These are phyloP conservation scores for Parambassis ranga DNA, from an alignment of 2,797 vertebrate species.

Conservation along the genomic window DNA sequence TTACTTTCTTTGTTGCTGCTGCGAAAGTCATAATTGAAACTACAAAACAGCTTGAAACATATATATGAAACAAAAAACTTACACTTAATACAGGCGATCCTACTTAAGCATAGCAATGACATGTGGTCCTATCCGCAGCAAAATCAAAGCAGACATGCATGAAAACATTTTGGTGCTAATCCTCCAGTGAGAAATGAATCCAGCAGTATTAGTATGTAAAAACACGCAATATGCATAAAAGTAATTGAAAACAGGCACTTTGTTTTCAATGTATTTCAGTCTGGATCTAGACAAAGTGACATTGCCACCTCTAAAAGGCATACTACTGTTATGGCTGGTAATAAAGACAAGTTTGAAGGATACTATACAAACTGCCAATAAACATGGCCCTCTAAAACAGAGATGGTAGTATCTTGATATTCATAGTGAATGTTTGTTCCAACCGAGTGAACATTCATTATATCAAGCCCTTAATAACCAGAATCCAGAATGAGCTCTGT, in stretches of 20 bases:
- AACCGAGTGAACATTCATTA: background rate
- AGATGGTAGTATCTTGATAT: background rate
- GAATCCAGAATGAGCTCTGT: slow-evolving; percentile 1
- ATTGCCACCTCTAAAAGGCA: background rate
- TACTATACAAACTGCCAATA: background rate
- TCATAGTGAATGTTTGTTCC: background rate
- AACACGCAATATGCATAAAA: no score
- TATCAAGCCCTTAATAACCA: background rate
- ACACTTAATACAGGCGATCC: no score
- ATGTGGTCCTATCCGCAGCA: no score
- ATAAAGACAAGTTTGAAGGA: background rate
- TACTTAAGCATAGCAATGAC: no score
- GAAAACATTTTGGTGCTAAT: no score
- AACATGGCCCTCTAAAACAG: background rate
- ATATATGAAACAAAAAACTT: no score
- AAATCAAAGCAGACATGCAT: no score
- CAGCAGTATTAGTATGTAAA: no score
- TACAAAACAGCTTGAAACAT: background rate
- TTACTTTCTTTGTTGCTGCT: background rate
- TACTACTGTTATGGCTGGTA: background rate
- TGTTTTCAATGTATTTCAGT: background rate
- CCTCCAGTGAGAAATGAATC: no score
- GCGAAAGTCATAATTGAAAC: slow-evolving; percentile 15
- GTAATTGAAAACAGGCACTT: no score
- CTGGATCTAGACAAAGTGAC: no score